A percentile compares a stretch with the other conserved stretches of the same genome.
Evolutionary conservation across 2,888 invertebrate genomes (phyloP).

Genomic region (Trichogramma evanescens): DNA sequence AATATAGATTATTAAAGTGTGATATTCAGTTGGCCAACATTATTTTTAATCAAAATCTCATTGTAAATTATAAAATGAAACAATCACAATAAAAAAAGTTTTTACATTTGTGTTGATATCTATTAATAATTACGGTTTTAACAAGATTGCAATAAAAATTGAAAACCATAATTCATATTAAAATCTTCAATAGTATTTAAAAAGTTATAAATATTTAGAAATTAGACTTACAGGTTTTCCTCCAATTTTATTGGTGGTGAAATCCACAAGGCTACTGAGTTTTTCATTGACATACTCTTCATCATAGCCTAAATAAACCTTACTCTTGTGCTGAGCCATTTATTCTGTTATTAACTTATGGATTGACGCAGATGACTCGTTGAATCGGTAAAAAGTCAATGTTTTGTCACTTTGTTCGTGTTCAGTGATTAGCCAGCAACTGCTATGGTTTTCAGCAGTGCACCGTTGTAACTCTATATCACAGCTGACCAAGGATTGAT

Average conservation of each 20-base stretch:
- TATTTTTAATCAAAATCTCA: background rate
- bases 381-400: conserved; percentile 10
- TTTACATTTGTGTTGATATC: background rate
- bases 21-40: conserved; percentile 1
- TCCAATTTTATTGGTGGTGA: conserved; percentile 75
- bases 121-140: background rate
- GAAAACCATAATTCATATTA: background rate
- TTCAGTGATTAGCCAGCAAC: too few relatives aligned
- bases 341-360: conserved; percentile 3
- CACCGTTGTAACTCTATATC: too few relatives aligned
- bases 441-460: too few relatives aligned
- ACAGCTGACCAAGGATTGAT: too few relatives aligned
- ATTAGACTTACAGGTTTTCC: conserved; percentile 51
- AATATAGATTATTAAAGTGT: background rate
- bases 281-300: conserved; percentile 71
- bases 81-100: background rate
- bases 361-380: conserved; percentile 20
- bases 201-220: background rate
- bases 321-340: conserved; percentile 49
- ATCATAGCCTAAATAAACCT: conserved; percentile 70
- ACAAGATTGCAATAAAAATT: background rate
- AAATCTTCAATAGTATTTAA: background rate
- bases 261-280: conserved; percentile 59
- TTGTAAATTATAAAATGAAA: background rate
- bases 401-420: background rate